phyloP scores from a whole-genome alignment of 2,797 vertebrate genomes.

The Leuciscus waleckii region DNA sequence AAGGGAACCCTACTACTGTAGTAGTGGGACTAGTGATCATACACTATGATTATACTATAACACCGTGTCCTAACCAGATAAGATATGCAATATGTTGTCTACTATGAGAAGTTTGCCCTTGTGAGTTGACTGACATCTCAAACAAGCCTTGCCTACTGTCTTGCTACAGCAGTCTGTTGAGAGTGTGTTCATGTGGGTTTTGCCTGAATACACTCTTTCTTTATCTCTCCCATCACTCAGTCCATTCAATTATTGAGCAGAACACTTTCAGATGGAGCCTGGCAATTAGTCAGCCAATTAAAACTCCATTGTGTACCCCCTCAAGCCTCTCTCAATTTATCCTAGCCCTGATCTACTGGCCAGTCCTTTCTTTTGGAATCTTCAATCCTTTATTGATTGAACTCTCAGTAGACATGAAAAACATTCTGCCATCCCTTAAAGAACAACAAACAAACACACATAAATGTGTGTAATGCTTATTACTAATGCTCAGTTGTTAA shows the following conservation, averaged over 20 bases:
- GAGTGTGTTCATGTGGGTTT: constrained; percentile 31
- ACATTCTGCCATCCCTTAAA: neutral
- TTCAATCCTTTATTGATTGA: constrained; percentile 15
- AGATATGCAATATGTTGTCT: neutral
- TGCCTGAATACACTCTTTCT: constrained; percentile 27
- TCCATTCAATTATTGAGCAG: constrained; percentile 52
- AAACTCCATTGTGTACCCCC: constrained; percentile 46
- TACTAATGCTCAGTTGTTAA: neutral
- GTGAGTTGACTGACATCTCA: constrained; percentile 17
- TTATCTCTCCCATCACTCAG: constrained; percentile 53
- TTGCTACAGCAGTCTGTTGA: constrained; percentile 11
- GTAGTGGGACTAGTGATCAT: neutral
- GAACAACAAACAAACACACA: neutral
- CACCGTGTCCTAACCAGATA: neutral
- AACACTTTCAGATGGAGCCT: constrained; percentile 47
- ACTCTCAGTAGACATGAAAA: constrained; percentile 20
- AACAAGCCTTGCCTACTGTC: neutral
- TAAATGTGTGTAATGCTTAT: neutral
- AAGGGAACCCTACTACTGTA: neutral
- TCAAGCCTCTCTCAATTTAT: constrained; percentile 33
- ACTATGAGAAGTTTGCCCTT: neutral
- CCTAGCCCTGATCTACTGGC: constrained; percentile 37
- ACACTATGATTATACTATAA: neutral
- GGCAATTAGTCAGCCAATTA: constrained; percentile 63
- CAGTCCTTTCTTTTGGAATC: constrained; percentile 34